Conservation (phyloP, 2,113 vertebrate species). For the Pipra filicauda region DNA sequence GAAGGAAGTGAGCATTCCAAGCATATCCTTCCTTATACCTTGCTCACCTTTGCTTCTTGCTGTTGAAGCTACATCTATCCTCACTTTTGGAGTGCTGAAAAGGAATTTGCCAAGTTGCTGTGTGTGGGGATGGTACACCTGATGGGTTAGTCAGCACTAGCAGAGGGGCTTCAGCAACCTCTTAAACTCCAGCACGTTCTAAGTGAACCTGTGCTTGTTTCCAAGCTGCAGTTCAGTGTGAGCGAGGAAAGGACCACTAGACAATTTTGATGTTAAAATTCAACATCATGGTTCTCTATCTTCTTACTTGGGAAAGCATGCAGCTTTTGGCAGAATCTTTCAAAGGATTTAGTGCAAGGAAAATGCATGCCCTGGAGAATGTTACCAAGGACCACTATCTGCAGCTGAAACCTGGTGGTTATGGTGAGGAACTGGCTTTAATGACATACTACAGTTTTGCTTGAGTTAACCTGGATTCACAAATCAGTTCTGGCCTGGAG, state of each 20-base stretch:
- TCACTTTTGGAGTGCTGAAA: background rate
- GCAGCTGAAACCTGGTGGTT: background rate
- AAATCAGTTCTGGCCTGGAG: background rate
- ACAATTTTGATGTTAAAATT: background rate
- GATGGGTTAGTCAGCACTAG: background rate
- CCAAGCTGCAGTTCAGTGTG: background rate
- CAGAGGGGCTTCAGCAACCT: background rate
- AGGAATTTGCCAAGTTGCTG: background rate
- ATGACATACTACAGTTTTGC: background rate
- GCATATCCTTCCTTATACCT: background rate
- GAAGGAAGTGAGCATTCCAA: background rate
- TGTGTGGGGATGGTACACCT: background rate
- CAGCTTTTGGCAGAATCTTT: background rate
- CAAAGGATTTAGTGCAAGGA: background rate
- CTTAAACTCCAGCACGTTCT: background rate
- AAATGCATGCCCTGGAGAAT: background rate
- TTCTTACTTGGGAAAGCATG: rapidly evolving
- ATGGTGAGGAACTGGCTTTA: background rate
- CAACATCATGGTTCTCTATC: background rate
- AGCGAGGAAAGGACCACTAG: background rate
- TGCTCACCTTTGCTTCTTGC: background rate
- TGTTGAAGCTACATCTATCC: background rate
- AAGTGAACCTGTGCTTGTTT: background rate
- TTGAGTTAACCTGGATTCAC: background rate
- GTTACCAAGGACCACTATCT: background rate